Base-by-base conservation (phyloP, 23 tunicate genomes). In the Clavelina lepadiformis region DNA sequence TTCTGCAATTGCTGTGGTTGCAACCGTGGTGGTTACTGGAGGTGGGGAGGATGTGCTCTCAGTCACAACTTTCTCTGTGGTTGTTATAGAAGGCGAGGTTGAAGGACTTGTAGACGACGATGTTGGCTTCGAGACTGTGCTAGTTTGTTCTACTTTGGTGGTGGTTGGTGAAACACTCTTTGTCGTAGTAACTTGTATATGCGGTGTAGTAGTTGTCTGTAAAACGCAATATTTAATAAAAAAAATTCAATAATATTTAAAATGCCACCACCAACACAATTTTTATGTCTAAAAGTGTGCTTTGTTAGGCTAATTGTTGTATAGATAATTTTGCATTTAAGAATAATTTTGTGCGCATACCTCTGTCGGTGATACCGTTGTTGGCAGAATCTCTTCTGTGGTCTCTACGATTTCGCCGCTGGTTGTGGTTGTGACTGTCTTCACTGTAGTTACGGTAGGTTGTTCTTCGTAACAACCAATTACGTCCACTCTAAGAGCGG, bases 101-200 rank as follows among this genome's bases (percentile, higher is more conserved):
- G 52, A 28, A 19, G 64, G 4, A n/a, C n/a, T n/a, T n/a, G n/a
- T n/a, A n/a, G n/a, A n/a, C n/a, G n/a, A n/a, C 2, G 11, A 38
- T 41, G 13, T 22, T 3, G 56, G 13, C 0, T 66, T 33, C 19
- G 69, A 66, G 8, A 58, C n/a, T n/a, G n/a, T n/a, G n/a, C n/a
- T 73, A 58, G 77, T 83, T 59, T 49, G 77, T 60, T 58, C 82
- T n/a, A 46, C 54, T 37, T 58, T 80, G 0, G 91, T 75, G 2
- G 77, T 83, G 26, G 69, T 59, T 31, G 91, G 91, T 25, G 66
- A 29, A 4, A 50, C 18, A 21, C 38, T 30, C 38, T 32, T 75
- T 1, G 58, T 68, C 23, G 91, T 83, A 20, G 82, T 83, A 25
- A 75, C 77, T 58, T 83, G 69, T n/a, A 56, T 67, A 18, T 28